Evolutionary conservation across 2,113 vertebrate genomes (phyloP).

Genomic region (Microcebus griseorufus): DNA sequence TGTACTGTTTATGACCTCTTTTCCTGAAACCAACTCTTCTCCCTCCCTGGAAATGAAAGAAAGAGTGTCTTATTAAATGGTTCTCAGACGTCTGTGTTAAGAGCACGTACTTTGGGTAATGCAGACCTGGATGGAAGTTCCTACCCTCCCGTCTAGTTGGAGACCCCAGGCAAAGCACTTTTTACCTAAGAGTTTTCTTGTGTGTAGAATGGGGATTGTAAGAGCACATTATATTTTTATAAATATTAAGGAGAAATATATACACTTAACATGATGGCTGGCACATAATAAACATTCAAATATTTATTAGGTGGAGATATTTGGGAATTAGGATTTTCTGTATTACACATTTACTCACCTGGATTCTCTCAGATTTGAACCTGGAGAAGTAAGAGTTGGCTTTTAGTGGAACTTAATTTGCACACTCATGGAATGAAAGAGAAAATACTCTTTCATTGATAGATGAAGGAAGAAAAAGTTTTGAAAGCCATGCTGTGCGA

Average conservation of each 20-base stretch:
- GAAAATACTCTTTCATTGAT: not conserved
- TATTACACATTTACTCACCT: not conserved
- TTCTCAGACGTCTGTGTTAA: not conserved
- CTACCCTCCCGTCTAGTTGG: not conserved
- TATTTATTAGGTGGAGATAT: slow-evolving; percentile 27
- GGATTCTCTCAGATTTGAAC: slow-evolving; percentile 35
- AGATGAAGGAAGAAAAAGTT: slow-evolving; percentile 21
- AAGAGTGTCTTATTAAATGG: not conserved
- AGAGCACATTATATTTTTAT: not conserved
- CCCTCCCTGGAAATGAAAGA: not conserved
- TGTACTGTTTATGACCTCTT: not conserved
- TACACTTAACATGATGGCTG: not conserved
- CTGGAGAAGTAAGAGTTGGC: slow-evolving; percentile 15
- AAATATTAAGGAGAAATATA: slow-evolving; percentile 34
- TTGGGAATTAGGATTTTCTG: slow-evolving; percentile 37
- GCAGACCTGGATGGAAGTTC: not conserved
- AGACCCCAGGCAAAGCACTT: not conserved
- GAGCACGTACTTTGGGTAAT: not conserved
- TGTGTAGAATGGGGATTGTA: not conserved
- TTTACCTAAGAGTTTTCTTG: not conserved
- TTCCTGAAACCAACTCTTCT: not conserved
- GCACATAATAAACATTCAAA: not conserved
- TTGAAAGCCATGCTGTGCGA: not conserved
- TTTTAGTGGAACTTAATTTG: slow-evolving; percentile 44
- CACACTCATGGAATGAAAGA: not conserved